Evolutionary conservation across 2,888 invertebrate species (phyloP).

Genomic region (Rhogogaster chlorosoma): DNA sequence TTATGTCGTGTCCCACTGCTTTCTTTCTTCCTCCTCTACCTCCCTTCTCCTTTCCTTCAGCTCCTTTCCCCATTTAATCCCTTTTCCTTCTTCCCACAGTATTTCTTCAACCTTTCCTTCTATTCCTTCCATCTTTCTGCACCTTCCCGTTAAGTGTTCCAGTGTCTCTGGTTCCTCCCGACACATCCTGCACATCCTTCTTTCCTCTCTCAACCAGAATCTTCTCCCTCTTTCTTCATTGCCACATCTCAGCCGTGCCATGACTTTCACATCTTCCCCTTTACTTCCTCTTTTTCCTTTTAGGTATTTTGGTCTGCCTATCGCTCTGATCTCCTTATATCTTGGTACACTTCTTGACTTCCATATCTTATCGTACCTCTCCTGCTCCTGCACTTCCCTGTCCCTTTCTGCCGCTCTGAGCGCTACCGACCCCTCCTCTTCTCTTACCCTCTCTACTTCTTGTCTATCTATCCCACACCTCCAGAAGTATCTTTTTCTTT

Average conservation of each 20-base stretch:
- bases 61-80: not conserved
- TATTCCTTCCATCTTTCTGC: not conserved
- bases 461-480: constrained; percentile 50
- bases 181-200: constrained; percentile 21
- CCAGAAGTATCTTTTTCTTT: constrained; percentile 45
- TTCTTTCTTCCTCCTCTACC: not conserved
- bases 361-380: not conserved
- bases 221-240: constrained; percentile 37
- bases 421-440: not conserved
- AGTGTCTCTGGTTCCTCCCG: not conserved
- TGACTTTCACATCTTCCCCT: not conserved
- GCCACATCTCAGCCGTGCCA: constrained; percentile 45
- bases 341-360: constrained; percentile 10
- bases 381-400: constrained; percentile 49
- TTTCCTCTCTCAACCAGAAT: constrained; percentile 19
- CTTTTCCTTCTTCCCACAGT: no score
- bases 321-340: constrained; percentile 10
- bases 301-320: constrained; percentile 38
- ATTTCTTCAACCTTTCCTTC: not conserved
- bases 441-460: constrained; percentile 52
- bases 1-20: not conserved
- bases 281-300: not conserved
- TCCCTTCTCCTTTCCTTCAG: not conserved
- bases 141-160: not conserved
- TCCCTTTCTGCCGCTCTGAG: constrained; percentile 28